These are phyloP conservation scores for Trogon surrucura DNA, from an alignment of 2,113 vertebrate species.

Conservation along the genomic window DNA sequence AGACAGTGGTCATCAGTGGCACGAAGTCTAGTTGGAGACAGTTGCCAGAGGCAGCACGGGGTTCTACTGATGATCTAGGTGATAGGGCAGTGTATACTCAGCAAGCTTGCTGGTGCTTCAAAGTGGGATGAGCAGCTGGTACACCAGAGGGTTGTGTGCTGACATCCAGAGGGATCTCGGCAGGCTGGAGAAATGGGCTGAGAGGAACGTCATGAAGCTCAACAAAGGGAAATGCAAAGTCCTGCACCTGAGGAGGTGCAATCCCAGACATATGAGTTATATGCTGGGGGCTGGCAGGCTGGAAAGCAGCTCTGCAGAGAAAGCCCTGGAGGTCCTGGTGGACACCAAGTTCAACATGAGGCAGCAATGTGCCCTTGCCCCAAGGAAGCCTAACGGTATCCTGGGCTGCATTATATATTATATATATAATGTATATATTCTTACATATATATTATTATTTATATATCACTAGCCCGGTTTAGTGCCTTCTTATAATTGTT, in stretches of 20 bases:
- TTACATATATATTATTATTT: neutral
- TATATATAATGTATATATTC: no score
- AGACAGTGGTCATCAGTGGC: neutral
- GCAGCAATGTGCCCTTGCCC: no score
- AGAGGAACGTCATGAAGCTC: neutral
- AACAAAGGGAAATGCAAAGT: neutral
- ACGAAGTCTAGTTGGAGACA: neutral
- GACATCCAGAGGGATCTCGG: neutral
- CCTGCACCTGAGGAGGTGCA: neutral
- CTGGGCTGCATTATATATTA: neutral
- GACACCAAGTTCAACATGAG: neutral
- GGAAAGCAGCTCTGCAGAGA: neutral
- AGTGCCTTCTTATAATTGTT: neutral
- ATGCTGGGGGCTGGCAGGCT: neutral
- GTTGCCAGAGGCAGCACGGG: neutral
- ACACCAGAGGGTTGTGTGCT: neutral
- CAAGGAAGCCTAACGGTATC: rapidly evolving
- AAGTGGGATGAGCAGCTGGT: neutral
- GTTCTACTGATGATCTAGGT: neutral
- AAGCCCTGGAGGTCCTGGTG: neutral
- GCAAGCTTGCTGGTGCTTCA: neutral
- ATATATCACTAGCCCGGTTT: neutral
- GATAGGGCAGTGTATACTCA: neutral
- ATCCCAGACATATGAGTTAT: neutral
- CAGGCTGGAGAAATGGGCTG: neutral